These are phyloP conservation scores for Hemaris fuciformis DNA, from an alignment of 2,888 invertebrate genomes.

Conservation along the genomic window DNA sequence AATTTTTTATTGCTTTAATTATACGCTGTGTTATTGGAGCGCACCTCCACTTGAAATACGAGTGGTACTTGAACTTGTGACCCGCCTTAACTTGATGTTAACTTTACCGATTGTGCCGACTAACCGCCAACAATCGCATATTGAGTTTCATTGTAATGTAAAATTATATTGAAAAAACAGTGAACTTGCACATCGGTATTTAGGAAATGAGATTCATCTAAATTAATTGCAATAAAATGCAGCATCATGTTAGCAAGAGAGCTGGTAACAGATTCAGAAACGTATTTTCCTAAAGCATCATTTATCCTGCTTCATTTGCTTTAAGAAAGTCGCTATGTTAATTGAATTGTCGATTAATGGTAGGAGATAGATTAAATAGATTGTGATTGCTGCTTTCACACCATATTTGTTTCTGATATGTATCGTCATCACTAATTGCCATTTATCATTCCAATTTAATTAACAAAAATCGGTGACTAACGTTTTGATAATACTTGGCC, in stretches of 20 bases:
- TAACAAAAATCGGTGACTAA: too few species aligned
- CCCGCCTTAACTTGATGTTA: background rate
- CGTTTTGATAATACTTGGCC: too few species aligned
- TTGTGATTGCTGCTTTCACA: too few species aligned
- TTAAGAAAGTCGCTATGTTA: too few species aligned
- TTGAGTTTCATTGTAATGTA: background rate
- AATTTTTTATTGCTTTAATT: background rate
- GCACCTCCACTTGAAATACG: background rate
- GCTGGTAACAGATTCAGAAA: background rate
- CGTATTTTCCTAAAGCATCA: background rate
- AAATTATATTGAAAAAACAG: background rate
- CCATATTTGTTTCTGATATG: too few species aligned
- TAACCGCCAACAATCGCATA: background rate
- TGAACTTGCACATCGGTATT: background rate
- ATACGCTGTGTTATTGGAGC: background rate
- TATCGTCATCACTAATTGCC: too few species aligned
- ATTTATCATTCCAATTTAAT: too few species aligned
- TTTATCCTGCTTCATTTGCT: background rate
- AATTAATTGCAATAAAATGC: background rate
- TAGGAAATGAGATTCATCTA: background rate
- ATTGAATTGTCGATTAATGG: too few species aligned
- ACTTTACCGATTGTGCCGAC: background rate
- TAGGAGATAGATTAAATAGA: too few species aligned
- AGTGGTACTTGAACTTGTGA: constrained; percentile 6
- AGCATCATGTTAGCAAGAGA: too few species aligned